These are phyloP conservation scores for Rhyacophila evoluta DNA, from an alignment of 2,888 invertebrate species.

Conservation along the genomic window DNA sequence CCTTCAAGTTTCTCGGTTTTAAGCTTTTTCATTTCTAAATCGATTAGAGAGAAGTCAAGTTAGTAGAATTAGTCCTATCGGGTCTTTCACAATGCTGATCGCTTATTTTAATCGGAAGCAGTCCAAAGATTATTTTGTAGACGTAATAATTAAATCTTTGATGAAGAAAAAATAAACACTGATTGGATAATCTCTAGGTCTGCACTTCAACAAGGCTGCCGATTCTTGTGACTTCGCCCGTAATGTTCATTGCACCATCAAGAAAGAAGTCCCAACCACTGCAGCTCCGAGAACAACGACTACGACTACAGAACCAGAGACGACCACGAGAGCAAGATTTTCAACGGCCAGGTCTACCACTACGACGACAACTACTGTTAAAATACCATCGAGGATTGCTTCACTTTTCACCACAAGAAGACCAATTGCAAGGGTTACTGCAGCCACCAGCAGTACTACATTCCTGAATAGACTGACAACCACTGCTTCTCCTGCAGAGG, in stretches of 20 bases:
- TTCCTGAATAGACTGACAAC: constrained; percentile 59
- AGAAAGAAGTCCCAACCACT: constrained; percentile 66
- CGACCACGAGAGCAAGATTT: constrained; percentile 64
- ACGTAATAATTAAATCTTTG: no score
- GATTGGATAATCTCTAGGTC: no score
- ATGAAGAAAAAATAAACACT: no score
- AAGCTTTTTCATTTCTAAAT: no score
- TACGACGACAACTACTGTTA: constrained; percentile 62
- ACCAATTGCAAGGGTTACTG: constrained; percentile 60
- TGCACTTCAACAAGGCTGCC: constrained; percentile 91
- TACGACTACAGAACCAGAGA: constrained; percentile 64
- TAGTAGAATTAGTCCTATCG: no score
- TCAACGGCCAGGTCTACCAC: constrained; percentile 63
- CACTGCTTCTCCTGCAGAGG: constrained; percentile 31
- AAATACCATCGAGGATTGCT: constrained; percentile 59
- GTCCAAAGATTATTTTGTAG: no score
- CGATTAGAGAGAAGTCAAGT: no score
- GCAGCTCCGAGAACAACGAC: constrained; percentile 66
- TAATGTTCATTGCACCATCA: constrained; percentile 84
- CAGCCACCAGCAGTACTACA: constrained; percentile 61
- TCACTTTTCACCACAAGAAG: constrained; percentile 57
- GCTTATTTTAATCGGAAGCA: no score
- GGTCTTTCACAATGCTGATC: no score
- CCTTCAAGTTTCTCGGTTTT: no score
- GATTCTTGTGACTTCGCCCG: constrained; percentile 94